Conservation (phyloP, 2,113 vertebrate genomes). For the Muntiacus muntjak region DNA sequence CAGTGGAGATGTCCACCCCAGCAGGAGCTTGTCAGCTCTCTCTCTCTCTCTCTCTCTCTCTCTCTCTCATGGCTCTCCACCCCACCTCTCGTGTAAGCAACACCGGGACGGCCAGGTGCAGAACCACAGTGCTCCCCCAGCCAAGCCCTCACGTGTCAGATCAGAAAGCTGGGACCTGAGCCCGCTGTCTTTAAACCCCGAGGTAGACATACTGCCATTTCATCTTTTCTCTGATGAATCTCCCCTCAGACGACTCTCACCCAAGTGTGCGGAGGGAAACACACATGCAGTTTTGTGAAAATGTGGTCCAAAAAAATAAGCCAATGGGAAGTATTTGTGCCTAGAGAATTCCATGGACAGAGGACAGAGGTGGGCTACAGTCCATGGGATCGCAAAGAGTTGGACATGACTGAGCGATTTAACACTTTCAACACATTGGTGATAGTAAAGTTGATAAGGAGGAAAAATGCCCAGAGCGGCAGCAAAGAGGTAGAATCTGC, state of each 20-base stretch:
- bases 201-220: neutral
- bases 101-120: neutral
- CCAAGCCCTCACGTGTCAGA: neutral
- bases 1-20: neutral
- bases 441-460: slow-evolving; percentile 16
- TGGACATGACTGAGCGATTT: no score
- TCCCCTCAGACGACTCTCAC: neutral
- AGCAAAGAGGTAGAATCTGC: neutral
- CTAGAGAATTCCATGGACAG: no score
- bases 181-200: neutral
- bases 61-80: neutral
- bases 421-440: neutral
- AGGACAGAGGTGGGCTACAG: no score
- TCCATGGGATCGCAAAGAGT: no score
- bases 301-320: neutral
- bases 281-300: neutral
- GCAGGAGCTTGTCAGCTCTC: accelerated
- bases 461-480: slow-evolving; percentile 19
- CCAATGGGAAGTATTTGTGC: neutral
- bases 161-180: neutral
- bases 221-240: neutral
- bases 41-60: no score
- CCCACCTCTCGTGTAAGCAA: accelerated
- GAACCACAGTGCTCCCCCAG: accelerated
- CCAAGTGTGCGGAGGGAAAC: neutral